These are phyloP conservation scores for Cyprinodon tularosa DNA, from an alignment of 2,113 vertebrate genomes.

Conservation along the genomic window DNA sequence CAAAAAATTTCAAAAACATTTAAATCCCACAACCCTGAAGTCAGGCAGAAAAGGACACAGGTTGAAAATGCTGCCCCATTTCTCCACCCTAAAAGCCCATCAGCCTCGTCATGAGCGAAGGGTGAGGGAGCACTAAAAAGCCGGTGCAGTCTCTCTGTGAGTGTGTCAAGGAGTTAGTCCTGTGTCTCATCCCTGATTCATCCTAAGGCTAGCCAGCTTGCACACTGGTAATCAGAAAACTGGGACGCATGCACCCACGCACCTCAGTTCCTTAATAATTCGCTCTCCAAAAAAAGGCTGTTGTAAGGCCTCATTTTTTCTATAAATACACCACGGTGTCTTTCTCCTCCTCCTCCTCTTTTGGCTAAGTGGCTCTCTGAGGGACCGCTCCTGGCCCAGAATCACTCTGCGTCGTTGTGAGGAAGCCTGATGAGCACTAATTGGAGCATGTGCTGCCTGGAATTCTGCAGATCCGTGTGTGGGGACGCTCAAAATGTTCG, in stretches of 20 bases:
- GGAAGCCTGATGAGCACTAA: constrained; percentile 75
- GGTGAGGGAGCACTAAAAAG: constrained; percentile 67
- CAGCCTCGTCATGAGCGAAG: constrained; percentile 53
- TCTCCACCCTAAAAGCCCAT: constrained; percentile 44
- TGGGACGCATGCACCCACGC: constrained; percentile 80
- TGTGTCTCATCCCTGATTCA: constrained; percentile 75
- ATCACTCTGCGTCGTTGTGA: constrained; percentile 71
- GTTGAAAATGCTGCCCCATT: constrained; percentile 55
- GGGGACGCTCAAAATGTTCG: constrained; percentile 25
- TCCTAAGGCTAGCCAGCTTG: constrained; percentile 69
- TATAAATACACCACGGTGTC: constrained; percentile 81
- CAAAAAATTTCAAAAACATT: not conserved
- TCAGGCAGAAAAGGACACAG: constrained; percentile 35
- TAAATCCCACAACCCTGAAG: constrained; percentile 22
- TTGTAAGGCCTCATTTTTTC: constrained; percentile 85
- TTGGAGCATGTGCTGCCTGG: constrained; percentile 73
- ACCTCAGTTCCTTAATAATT: constrained; percentile 83
- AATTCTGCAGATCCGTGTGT: constrained; percentile 40
- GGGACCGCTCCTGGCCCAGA: constrained; percentile 83
- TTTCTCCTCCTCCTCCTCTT: constrained; percentile 71
- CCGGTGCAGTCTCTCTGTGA: constrained; percentile 52
- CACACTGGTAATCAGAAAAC: constrained; percentile 81
- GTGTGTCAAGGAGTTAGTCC: constrained; percentile 68
- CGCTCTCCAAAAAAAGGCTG: constrained; percentile 83
- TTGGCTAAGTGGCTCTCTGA: constrained; percentile 78